These are phyloP conservation scores for Amaurobius ferox DNA, from an alignment of 2,888 invertebrate genomes.

Conservation along the genomic window DNA sequence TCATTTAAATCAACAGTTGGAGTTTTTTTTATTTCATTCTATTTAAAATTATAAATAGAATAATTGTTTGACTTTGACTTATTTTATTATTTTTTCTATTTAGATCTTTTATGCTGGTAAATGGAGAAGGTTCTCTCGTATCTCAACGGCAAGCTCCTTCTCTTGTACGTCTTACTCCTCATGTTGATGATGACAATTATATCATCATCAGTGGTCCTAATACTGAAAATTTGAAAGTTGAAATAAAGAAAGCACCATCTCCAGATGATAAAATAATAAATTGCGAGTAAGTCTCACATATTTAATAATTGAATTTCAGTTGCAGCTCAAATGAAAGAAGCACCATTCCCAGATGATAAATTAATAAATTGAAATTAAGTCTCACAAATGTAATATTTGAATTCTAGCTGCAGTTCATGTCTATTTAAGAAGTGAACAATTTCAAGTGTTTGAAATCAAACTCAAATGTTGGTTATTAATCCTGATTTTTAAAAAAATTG, in stretches of 20 bases:
- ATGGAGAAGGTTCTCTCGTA: constrained; percentile 15
- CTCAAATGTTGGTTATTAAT: too few species aligned
- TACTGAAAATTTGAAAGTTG: constrained; percentile 22
- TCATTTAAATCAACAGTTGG: too few species aligned
- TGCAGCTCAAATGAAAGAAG: constrained; percentile 31
- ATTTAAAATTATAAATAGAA: too few species aligned
- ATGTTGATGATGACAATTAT: constrained; percentile 28
- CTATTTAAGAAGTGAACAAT: too few species aligned
- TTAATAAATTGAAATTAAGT: constrained; percentile 37
- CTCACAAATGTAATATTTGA: too few species aligned
- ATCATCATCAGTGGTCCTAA: constrained; percentile 13
- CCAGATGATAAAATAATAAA: constrained; percentile 23
- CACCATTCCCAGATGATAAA: constrained; percentile 10
- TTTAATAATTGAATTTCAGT: too few species aligned
- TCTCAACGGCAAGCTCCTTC: constrained; percentile 36
- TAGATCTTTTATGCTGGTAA: constrained; percentile 47
- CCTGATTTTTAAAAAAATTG: too few species aligned
- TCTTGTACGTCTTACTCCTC: constrained; percentile 15
- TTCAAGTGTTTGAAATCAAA: too few species aligned
- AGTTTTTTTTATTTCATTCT: too few species aligned
- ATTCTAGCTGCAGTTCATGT: too few species aligned
- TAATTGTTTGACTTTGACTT: too few species aligned
- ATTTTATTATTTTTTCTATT: too few species aligned
- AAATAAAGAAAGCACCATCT: constrained; percentile 19
- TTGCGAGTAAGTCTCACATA: constrained; percentile 41